Conservation (phyloP, 64 coral and sea anemone genomes). For the Pocillopora damicornis region DNA sequence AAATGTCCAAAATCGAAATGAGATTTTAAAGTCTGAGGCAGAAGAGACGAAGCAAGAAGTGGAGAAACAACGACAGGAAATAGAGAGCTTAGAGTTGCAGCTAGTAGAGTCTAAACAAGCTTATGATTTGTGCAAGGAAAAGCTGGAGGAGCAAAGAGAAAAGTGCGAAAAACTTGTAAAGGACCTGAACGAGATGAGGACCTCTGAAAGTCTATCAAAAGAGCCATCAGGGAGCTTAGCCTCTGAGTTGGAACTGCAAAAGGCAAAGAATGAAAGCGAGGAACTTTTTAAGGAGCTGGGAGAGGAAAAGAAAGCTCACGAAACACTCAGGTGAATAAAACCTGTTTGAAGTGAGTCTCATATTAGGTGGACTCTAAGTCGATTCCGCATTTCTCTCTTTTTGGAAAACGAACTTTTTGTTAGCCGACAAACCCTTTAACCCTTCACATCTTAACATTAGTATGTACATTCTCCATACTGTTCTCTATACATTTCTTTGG, state of each 20-base stretch:
- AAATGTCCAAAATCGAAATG: not conserved
- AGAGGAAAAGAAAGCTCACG: slow-evolving; percentile 22
- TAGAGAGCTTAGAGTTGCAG: not conserved
- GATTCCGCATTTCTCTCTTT: no score
- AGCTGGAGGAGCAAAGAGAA: not conserved
- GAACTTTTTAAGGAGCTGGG: slow-evolving; percentile 23
- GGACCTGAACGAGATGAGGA: slow-evolving; percentile 1
- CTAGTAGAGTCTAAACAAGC: slow-evolving; percentile 10
- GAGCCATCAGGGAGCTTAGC: not conserved
- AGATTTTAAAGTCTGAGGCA: not conserved
- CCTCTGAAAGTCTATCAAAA: not conserved
- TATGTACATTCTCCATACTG: no score
- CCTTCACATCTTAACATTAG: no score
- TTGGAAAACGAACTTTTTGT: no score
- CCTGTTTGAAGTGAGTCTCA: not conserved
- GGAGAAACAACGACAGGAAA: not conserved
- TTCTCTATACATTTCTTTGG: no score
- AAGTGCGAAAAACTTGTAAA: not conserved
- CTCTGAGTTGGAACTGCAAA: slow-evolving; percentile 33
- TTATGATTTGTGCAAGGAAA: not conserved
- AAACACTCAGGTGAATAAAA: slow-evolving; percentile 12
- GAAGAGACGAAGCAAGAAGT: not conserved
- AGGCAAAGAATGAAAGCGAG: slow-evolving; percentile 7
- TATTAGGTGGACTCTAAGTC: no score
- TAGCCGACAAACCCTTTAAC: no score